phyloP scores from a whole-genome alignment of 2,113 vertebrate species.

The Tapirus terrestris region DNA sequence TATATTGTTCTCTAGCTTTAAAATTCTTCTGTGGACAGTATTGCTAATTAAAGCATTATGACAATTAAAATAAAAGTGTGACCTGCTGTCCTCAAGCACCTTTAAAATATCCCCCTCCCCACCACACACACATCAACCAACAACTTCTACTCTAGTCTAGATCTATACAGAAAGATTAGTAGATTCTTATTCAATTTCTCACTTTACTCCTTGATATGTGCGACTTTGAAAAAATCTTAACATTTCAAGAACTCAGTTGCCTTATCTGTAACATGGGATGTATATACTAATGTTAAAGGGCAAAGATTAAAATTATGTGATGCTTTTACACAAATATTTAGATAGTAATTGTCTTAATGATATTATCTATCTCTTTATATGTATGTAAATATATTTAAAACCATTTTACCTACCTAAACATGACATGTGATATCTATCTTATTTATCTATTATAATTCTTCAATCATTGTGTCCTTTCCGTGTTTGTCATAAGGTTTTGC shows the following conservation, averaged over 20 bases:
- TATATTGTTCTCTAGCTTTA: slow-evolving; percentile 44
- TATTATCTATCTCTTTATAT: neutral
- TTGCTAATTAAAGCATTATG: slow-evolving; percentile 8
- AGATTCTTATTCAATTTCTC: neutral
- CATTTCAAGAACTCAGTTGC: neutral
- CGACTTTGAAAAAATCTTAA: neutral
- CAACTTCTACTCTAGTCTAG: neutral
- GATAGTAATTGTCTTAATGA: neutral
- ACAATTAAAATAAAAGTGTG: neutral
- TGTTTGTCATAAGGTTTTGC: neutral
- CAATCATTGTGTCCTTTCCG: neutral
- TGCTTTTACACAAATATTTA: neutral
- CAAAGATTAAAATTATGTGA: neutral
- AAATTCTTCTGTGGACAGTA: slow-evolving; percentile 3
- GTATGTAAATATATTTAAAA: neutral
- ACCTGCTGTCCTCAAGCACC: neutral
- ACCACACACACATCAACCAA: neutral
- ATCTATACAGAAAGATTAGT: neutral
- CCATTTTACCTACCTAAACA: neutral
- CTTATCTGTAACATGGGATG: neutral
- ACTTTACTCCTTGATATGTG: neutral
- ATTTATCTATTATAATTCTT: neutral
- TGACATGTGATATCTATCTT: neutral
- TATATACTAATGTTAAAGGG: neutral
- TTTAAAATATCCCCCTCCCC: neutral